phyloP scores from a whole-genome alignment of 2,888 invertebrate genomes.

The Drosophila heteroneura region DNA sequence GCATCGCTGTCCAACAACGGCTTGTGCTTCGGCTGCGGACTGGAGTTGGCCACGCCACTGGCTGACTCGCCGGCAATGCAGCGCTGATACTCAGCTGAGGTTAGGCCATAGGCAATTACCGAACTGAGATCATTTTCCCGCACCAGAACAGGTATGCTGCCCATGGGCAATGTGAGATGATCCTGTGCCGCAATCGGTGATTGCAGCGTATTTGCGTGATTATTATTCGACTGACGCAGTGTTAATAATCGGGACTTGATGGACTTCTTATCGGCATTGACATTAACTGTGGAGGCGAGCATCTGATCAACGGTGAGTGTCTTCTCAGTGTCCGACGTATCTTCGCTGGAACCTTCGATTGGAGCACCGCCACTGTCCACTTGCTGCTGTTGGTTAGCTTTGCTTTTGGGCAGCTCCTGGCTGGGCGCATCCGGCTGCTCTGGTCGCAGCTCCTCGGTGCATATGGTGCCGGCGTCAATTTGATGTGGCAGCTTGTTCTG shows the following conservation, averaged over 20 bases:
- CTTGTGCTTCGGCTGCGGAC: constrained; percentile 83
- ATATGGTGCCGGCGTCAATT: constrained; percentile 82
- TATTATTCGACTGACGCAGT: constrained; percentile 88
- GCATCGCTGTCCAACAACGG: constrained; percentile 80
- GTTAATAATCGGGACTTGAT: constrained; percentile 89
- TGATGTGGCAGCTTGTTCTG: constrained; percentile 69
- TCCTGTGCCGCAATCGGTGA: constrained; percentile 89
- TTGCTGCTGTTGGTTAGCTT: constrained; percentile 21
- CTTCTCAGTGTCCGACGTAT: constrained; percentile 53
- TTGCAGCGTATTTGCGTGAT: constrained; percentile 85
- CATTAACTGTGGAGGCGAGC: constrained; percentile 53
- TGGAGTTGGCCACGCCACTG: constrained; percentile 57
- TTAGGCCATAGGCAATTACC: constrained; percentile 93
- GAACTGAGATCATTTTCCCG: constrained; percentile 93
- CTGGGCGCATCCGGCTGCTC: constrained; percentile 84
- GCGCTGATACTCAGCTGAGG: constrained; percentile 90
- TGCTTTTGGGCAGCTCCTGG: constrained; percentile 46
- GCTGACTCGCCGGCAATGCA: constrained; percentile 81
- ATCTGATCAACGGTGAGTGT: constrained; percentile 68
- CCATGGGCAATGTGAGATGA: constrained; percentile 89
- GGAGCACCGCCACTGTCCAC: constrained; percentile 14
- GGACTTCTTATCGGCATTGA: constrained; percentile 87
- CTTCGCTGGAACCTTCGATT: constrained; percentile 48
- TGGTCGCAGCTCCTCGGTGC: constrained; percentile 86
- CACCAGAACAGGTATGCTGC: constrained; percentile 89